These are phyloP conservation scores for Apistogramma diplotaenia DNA, from an alignment of 2,113 vertebrate genomes.

Conservation along the genomic window DNA sequence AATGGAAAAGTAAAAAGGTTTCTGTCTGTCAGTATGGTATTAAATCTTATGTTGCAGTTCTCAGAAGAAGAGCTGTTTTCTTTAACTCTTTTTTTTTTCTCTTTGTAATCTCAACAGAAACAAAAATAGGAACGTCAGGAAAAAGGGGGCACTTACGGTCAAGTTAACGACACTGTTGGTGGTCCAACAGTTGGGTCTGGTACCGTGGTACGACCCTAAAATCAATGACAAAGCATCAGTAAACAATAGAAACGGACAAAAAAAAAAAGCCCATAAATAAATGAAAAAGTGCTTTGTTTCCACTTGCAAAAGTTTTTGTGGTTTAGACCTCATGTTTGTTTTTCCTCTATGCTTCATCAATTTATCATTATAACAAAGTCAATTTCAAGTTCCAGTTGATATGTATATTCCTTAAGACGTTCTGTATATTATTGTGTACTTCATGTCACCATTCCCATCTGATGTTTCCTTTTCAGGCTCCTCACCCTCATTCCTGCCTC, in stretches of 20 bases:
- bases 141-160: neutral
- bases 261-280: neutral
- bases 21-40: constrained; percentile 30
- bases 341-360: neutral
- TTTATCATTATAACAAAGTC: constrained; percentile 13
- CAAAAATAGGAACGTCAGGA: neutral
- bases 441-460: neutral
- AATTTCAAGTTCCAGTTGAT: neutral
- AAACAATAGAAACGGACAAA: constrained; percentile 11
- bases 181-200: neutral
- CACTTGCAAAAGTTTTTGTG: constrained; percentile 17
- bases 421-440: constrained; percentile 8
- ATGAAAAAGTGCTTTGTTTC: constrained; percentile 2
- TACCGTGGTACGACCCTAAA: neutral
- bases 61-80: neutral
- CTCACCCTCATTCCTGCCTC: neutral
- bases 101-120: neutral
- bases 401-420: neutral
- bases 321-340: neutral
- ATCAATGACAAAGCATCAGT: neutral
- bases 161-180: neutral
- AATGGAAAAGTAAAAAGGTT: constrained; percentile 34
- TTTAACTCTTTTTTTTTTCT: neutral
- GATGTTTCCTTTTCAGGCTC: neutral
- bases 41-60: constrained; percentile 23